phyloP scores from a whole-genome alignment of 2,888 invertebrate species.

The Lordiphosa fenestrarum region DNA sequence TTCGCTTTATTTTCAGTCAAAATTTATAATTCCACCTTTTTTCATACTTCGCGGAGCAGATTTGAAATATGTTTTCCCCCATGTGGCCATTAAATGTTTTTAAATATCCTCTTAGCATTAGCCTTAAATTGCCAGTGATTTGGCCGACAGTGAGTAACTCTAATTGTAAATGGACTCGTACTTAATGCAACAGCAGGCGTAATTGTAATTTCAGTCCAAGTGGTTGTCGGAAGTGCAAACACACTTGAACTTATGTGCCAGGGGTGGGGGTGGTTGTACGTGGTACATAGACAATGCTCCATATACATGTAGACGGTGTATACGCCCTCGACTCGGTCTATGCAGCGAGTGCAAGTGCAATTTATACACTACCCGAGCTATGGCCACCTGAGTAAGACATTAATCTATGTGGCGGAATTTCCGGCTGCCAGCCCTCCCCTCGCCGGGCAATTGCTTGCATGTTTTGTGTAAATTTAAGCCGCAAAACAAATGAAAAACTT shows the following conservation, averaged over 20 bases:
- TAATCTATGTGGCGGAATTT: conserved; percentile 51
- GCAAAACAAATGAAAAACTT: conserved; percentile 59
- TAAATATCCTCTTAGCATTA: no score
- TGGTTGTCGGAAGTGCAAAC: conserved; percentile 41
- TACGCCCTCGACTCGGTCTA: not conserved
- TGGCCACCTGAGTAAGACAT: conserved; percentile 58
- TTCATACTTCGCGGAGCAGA: no score
- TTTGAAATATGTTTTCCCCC: no score
- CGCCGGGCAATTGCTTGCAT: conserved; percentile 44
- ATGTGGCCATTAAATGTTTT: no score
- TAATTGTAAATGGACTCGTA: not conserved
- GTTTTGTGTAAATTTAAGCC: conserved; percentile 52
- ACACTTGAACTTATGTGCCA: conserved; percentile 30
- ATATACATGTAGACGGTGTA: not conserved
- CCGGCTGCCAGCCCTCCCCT: conserved; percentile 34
- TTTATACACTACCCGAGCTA: conserved; percentile 3
- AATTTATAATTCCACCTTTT: no score
- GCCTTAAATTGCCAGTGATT: not conserved
- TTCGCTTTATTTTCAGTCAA: no score
- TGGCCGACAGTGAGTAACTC: not conserved
- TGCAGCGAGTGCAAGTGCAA: not conserved
- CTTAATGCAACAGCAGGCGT: conserved; percentile 1
- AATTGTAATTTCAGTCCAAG: conserved; percentile 6
- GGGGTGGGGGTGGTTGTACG: not conserved
- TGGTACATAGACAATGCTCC: conserved; percentile 6